Conservation (phyloP, 2,797 vertebrate species). For the Paguma larvata region DNA sequence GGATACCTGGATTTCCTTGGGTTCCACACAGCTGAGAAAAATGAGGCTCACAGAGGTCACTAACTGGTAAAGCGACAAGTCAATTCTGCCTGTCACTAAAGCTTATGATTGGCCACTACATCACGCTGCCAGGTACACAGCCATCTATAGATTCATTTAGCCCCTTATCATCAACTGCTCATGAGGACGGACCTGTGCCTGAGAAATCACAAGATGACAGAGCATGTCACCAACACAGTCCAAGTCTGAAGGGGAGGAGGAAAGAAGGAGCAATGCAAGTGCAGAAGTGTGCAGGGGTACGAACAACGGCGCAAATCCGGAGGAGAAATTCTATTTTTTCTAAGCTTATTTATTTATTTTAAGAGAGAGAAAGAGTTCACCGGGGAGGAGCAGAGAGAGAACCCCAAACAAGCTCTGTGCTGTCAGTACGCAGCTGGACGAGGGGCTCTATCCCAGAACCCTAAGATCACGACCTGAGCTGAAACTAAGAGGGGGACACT, state of each 20-base stretch:
- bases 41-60: background rate
- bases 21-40: background rate
- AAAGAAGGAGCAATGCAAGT: background rate
- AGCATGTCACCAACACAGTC: background rate
- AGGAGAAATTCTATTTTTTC: background rate
- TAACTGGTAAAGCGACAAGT: background rate
- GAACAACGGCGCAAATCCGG: background rate
- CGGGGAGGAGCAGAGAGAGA: too few species aligned
- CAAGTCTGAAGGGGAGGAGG: background rate
- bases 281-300: background rate
- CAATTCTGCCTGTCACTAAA: background rate
- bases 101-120: background rate
- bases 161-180: background rate
- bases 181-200: background rate
- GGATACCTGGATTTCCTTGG: background rate
- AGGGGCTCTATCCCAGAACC: too few species aligned
- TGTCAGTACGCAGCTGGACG: too few species aligned
- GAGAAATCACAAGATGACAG: background rate
- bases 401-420: too few species aligned
- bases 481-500: too few species aligned
- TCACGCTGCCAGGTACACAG: background rate
- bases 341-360: too few species aligned
- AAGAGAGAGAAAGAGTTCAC: too few species aligned
- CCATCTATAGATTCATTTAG: background rate
- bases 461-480: too few species aligned